A percentile compares a stretch with the other conserved stretches of the same genome.
These are phyloP conservation scores for Anolis apletophallus DNA, from an alignment of 2,797 vertebrate genomes.

Conservation along the genomic window DNA sequence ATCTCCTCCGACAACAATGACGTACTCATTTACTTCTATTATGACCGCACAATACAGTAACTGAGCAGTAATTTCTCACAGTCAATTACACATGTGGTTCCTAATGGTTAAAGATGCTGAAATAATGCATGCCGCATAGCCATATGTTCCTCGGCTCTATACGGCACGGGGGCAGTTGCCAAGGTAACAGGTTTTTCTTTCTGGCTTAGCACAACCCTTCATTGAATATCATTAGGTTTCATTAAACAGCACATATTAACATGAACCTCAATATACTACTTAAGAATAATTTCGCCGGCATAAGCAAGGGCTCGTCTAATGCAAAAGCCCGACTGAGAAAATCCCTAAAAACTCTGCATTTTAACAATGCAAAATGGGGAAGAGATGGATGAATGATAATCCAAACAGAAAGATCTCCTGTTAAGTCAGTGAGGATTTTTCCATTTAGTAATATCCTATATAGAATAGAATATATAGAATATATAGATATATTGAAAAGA, in stretches of 20 bases:
- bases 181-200: constrained; percentile 88
- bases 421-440: constrained; percentile 9
- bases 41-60: constrained; percentile 95
- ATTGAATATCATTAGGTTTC: constrained; percentile 97
- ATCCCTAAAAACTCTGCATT: constrained; percentile 58
- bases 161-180: constrained; percentile 91
- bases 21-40: constrained; percentile 97
- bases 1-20: constrained; percentile 91
- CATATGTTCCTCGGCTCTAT: constrained; percentile 88
- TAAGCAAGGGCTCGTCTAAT: constrained; percentile 75
- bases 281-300: constrained; percentile 78
- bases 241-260: constrained; percentile 99
- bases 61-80: constrained; percentile 93
- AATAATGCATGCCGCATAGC: constrained; percentile 91
- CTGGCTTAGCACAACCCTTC: constrained; percentile 90
- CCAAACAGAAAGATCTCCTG: constrained; percentile 29
- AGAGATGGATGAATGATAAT: constrained; percentile 54
- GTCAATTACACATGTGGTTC: constrained; percentile 93
- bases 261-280: constrained; percentile 82
- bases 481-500: not conserved
- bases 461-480: too few relatives aligned
- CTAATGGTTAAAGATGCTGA: constrained; percentile 93
- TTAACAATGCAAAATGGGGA: constrained; percentile 49
- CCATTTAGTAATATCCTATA: not conserved
- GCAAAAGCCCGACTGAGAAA: constrained; percentile 57